Evolutionary conservation across 2,113 vertebrate species (phyloP).

Genomic region (Rhinopomastus cyanomelas): DNA sequence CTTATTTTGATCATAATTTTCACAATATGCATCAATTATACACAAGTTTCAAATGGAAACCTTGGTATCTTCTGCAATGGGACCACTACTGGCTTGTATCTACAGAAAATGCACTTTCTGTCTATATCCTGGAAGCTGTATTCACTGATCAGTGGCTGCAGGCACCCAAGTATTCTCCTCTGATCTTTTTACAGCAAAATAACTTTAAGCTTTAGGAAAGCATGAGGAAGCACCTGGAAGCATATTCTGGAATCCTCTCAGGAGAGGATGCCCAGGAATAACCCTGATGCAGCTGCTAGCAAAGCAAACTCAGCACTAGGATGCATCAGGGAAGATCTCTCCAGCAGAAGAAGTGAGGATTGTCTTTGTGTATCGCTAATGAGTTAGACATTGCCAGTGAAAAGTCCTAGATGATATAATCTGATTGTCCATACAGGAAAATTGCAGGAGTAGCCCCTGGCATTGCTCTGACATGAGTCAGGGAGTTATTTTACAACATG

Average conservation of each 20-base stretch:
- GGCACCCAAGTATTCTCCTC: not conserved
- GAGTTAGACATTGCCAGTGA: not conserved
- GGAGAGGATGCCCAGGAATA: not conserved
- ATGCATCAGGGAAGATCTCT: not conserved
- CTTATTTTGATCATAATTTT: not conserved
- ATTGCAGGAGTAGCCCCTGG: not conserved
- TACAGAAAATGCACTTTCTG: not conserved
- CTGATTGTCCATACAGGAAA: not conserved
- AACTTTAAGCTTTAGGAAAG: not conserved
- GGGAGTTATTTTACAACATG: not conserved
- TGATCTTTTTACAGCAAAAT: not conserved
- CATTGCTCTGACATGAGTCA: not conserved
- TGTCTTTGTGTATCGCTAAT: not conserved
- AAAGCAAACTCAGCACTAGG: not conserved
- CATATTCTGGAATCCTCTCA: not conserved
- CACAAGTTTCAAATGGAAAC: not conserved
- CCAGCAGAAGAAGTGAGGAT: not conserved
- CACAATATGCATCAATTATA: not conserved
- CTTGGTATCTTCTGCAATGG: not conserved
- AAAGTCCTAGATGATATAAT: not conserved
- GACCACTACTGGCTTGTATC: not conserved
- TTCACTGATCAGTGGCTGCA: not conserved
- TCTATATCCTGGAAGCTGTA: not conserved
- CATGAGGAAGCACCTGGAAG: not conserved
- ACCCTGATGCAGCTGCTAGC: not conserved